Conservation (phyloP, 2,888 invertebrate genomes). For the Ennomos quercinarius region DNA sequence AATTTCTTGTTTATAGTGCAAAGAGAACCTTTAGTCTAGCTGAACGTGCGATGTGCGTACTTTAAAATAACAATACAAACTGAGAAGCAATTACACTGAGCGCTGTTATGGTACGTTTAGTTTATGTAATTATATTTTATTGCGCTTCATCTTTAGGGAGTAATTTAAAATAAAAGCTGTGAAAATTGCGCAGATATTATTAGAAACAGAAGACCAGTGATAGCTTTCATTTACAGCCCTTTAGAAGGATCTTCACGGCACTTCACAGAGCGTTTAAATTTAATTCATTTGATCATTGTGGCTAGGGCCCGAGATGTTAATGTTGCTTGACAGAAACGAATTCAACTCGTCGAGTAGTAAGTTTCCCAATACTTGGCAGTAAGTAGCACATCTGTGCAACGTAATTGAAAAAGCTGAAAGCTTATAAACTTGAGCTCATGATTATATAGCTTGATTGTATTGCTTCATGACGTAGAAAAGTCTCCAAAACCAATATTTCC, state of each 20-base stretch:
- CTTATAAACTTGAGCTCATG: slow-evolving; percentile 6
- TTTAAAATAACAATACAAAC: slow-evolving; percentile 33
- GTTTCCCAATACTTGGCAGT: slow-evolving; percentile 9
- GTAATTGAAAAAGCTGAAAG: slow-evolving; percentile 4
- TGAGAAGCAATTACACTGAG: slow-evolving; percentile 33
- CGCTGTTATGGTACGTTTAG: slow-evolving; percentile 23
- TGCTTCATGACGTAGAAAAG: slow-evolving; percentile 7
- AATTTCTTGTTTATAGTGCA: slow-evolving; percentile 48
- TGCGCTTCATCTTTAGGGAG: slow-evolving; percentile 25
- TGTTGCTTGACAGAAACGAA: slow-evolving; percentile 14
- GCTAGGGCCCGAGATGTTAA: slow-evolving; percentile 26
- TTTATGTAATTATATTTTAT: slow-evolving; percentile 34
- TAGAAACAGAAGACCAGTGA: slow-evolving; percentile 25
- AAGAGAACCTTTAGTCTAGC: slow-evolving; percentile 43
- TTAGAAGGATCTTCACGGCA: slow-evolving; percentile 22
- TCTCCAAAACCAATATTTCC: slow-evolving; percentile 2
- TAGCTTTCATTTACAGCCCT: slow-evolving; percentile 26
- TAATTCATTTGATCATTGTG: slow-evolving; percentile 35
- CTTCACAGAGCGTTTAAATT: slow-evolving; percentile 19
- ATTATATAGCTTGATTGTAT: too few relatives aligned
- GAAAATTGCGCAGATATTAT: slow-evolving; percentile 15
- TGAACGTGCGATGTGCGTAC: slow-evolving; percentile 20
- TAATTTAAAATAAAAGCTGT: slow-evolving; percentile 19
- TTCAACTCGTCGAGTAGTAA: not conserved
- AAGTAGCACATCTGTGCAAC: slow-evolving; percentile 1